Base-by-base conservation (phyloP, 2,888 invertebrate genomes). In the Brenthis hecate region DNA sequence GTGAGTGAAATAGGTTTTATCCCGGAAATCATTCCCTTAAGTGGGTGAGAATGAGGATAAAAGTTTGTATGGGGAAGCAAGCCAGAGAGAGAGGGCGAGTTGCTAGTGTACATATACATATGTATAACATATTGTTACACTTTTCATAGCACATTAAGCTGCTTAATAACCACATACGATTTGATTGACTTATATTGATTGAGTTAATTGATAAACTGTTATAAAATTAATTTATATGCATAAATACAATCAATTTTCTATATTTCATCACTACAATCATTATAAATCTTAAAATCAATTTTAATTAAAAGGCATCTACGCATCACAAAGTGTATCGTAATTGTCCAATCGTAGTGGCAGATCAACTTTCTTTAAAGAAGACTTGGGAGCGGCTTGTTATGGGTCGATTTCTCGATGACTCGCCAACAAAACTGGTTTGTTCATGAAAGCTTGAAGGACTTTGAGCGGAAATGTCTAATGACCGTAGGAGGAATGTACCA, bases 351-450 rank as follows among this genome's bases (percentile, higher is more conserved):
- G 61, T 62, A 72, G 68, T 72, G 67, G 70, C 62, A 66, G 75
- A 71, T 73, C 78, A 73, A 75, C 77, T 78, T 78, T 78, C 78
- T 76, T 76, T 71, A 72, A 71, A 75, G 75, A 72, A 72, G 71
- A 71, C 65, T 71, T 66, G 74, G 76, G 75, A 73, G 78, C 78
- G 82, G 84, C 79, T 50, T 54, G 63, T 71, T 68, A 63, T 74
- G 82, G 85, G 80, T 84, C 85, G 88, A 88, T 91, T 90, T 91
- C 91, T 84, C 89, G 85, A 85, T 87, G 88, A 86, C 87, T 87
- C 77, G 87, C 80, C 77, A 80, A 77, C 75, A 79, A 86, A 85
- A 86, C 80, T 82, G 87, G 87, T 87, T 79, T 76, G 62, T 72
- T 75, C 80, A 81, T 81, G 84, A 84, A 84, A 82, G 81, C 79